These are phyloP conservation scores for Cydia amplana DNA, from an alignment of 1,140 invertebrate genomes.

Conservation along the genomic window DNA sequence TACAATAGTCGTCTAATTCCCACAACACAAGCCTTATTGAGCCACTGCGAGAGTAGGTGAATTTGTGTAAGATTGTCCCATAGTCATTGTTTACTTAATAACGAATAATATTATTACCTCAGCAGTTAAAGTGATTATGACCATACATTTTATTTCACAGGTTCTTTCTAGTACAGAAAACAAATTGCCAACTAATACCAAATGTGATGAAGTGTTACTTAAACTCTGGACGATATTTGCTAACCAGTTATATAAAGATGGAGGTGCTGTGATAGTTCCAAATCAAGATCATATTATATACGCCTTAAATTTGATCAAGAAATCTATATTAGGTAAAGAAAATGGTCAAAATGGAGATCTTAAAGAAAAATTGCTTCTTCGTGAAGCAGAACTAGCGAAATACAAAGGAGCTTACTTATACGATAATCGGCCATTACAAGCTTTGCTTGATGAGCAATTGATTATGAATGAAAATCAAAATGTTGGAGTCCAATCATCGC, in stretches of 20 bases:
- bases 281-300: not conserved
- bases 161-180: not conserved
- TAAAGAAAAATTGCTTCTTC: not conserved
- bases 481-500: not conserved
- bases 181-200: not conserved
- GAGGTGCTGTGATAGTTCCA: not conserved
- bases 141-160: not conserved
- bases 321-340: not conserved
- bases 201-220: slow-evolving; percentile 8
- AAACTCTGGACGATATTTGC: slow-evolving; percentile 15
- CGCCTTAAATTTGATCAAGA: slow-evolving; percentile 7
- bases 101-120: too few relatives aligned
- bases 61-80: too few relatives aligned
- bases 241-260: not conserved
- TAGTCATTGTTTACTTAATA: too few relatives aligned
- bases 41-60: too few relatives aligned
- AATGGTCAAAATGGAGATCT: not conserved
- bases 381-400: slow-evolving; percentile 12
- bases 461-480: not conserved
- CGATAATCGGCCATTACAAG: not conserved
- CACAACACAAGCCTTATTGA: too few relatives aligned
- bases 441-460: not conserved
- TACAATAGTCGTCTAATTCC: too few relatives aligned
- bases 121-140: not conserved
- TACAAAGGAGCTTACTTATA: not conserved